Conservation (phyloP, 2,797 vertebrate genomes). For the Orestias chungarensis region DNA sequence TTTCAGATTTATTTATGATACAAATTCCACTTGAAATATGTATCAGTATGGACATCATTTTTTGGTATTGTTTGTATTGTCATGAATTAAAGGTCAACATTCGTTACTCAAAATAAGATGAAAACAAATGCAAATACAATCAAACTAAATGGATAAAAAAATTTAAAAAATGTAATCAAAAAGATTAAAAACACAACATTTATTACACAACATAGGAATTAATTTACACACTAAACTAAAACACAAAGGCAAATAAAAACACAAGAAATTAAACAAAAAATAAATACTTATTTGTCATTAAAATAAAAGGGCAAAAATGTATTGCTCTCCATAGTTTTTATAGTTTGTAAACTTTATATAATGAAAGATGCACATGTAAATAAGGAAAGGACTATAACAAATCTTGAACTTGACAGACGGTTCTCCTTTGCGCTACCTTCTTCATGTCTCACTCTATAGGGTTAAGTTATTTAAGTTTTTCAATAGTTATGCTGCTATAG, state of each 20-base stretch:
- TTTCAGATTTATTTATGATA: background rate
- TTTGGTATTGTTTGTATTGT: too few relatives aligned
- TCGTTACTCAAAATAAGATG: background rate
- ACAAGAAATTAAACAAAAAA: background rate
- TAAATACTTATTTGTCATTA: background rate
- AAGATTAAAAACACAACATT: too few relatives aligned
- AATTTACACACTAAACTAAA: background rate
- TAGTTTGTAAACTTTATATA: background rate
- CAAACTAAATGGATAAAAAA: background rate
- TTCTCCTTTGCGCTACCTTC: too few relatives aligned
- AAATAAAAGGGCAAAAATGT: background rate
- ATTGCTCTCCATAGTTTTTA: background rate
- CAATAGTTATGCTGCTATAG: too few relatives aligned
- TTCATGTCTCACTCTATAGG: too few relatives aligned
- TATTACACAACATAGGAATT: background rate
- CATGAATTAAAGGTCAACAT: background rate
- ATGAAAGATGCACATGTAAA: background rate
- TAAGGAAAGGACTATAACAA: too few relatives aligned
- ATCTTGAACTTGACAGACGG: too few relatives aligned
- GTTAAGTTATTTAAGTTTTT: too few relatives aligned
- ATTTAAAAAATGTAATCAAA: background rate
- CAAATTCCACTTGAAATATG: background rate
- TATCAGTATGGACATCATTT: too few relatives aligned
- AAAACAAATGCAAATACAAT: background rate
- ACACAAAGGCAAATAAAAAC: background rate